phyloP scores from a whole-genome alignment of 2,113 vertebrate genomes.

The Pluvianellus socialis region DNA sequence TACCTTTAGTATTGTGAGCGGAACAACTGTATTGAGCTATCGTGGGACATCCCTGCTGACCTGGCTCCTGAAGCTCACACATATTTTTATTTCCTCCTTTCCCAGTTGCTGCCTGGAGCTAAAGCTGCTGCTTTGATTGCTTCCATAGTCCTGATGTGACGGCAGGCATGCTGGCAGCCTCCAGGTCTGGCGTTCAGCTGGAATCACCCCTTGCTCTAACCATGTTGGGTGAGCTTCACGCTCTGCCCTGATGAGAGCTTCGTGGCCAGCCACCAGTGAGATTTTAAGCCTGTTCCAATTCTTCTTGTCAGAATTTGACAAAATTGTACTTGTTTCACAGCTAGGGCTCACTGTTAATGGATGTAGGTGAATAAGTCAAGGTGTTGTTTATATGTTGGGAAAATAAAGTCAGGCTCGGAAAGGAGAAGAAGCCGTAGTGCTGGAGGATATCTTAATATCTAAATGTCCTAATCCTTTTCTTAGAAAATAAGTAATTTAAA shows the following conservation, averaged over 20 bases:
- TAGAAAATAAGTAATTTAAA: background rate
- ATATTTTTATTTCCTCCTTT: background rate
- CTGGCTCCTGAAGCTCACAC: background rate
- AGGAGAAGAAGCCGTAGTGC: background rate
- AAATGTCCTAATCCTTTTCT: background rate
- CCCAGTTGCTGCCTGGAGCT: background rate
- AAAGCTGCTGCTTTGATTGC: background rate
- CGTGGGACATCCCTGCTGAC: rapidly evolving
- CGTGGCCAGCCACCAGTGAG: background rate
- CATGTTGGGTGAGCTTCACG: background rate
- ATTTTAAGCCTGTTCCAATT: background rate
- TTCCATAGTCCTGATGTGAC: background rate
- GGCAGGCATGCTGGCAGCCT: background rate
- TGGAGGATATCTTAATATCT: background rate
- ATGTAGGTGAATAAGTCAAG: background rate
- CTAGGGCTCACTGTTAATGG: background rate
- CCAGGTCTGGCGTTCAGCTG: background rate
- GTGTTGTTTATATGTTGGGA: background rate
- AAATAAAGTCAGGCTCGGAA: background rate
- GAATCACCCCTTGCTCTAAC: background rate
- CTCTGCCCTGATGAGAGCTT: background rate
- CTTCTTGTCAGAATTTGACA: background rate
- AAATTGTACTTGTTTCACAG: background rate
- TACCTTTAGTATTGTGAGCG: background rate
- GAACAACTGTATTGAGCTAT: background rate